Evolutionary conservation across 2,113 vertebrate genomes (phyloP).

Genomic region (Erythrolamprus reginae): DNA sequence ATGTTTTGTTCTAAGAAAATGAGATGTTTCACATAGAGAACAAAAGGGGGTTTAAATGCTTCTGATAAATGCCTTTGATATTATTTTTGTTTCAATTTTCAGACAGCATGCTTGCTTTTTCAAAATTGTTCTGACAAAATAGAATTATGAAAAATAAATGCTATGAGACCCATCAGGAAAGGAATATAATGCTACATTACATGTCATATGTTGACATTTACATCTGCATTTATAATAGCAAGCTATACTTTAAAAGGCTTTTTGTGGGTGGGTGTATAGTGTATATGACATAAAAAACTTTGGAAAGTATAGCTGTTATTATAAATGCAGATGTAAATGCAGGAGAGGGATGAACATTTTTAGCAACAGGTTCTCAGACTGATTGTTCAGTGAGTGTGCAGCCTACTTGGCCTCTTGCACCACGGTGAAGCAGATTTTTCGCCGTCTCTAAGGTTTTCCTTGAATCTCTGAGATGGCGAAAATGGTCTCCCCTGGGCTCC

Average conservation of each 20-base stretch:
- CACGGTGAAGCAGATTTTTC: too few species aligned
- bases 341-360: too few species aligned
- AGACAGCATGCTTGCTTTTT: constrained; percentile 9
- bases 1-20: neutral
- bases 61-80: neutral
- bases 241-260: neutral
- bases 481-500: too few species aligned
- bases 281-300: neutral
- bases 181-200: neutral
- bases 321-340: neutral
- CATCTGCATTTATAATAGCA: constrained; percentile 26
- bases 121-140: constrained; percentile 4
- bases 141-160: constrained; percentile 15
- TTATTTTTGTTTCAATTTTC: constrained; percentile 1
- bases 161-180: neutral
- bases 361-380: too few species aligned
- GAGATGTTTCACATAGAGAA: constrained; percentile 1
- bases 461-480: too few species aligned
- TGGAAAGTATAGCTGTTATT: neutral
- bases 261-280: neutral
- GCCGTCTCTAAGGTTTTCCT: too few species aligned
- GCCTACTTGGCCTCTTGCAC: too few species aligned
- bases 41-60: neutral
- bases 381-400: too few species aligned
- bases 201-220: constrained; percentile 10